phyloP scores from a whole-genome alignment of 2,113 vertebrate species.

The Malurus alboscapulatus region DNA sequence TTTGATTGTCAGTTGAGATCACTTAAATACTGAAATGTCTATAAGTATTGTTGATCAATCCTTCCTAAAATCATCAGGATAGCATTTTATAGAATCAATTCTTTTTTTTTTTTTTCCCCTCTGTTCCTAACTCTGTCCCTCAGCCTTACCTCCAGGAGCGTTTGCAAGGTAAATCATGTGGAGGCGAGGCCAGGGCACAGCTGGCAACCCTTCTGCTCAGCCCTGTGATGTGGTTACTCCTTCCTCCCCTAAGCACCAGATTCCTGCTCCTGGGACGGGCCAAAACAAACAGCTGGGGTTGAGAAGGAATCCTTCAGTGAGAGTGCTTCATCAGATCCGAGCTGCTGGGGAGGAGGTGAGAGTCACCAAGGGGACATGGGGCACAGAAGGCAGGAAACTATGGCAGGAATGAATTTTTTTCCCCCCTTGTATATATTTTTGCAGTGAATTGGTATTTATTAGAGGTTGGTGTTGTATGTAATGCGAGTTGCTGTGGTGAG shows the following conservation, averaged over 20 bases:
- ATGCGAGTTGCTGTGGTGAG: neutral
- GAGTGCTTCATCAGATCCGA: neutral
- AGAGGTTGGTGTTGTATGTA: neutral
- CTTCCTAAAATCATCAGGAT: neutral
- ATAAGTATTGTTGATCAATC: neutral
- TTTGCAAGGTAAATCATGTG: neutral
- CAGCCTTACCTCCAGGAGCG: neutral
- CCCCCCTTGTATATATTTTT: neutral
- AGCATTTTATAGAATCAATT: neutral
- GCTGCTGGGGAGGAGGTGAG: slow-evolving; percentile 11
- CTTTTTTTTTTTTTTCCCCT: neutral
- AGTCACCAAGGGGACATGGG: neutral
- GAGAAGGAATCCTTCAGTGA: slow-evolving; percentile 28
- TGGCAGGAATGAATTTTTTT: neutral
- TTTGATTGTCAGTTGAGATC: neutral
- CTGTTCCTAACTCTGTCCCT: neutral
- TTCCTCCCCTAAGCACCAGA: slow-evolving; percentile 52
- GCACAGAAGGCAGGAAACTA: neutral
- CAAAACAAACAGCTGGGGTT: slow-evolving; percentile 53
- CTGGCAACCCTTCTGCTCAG: slow-evolving; percentile 29
- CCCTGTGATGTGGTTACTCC: slow-evolving; percentile 56
- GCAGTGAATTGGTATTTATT: neutral
- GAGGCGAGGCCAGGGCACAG: neutral
- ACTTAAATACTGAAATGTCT: neutral
- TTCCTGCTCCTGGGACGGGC: neutral